Evolutionary conservation across 2,797 vertebrate species (phyloP).

Genomic region (Rhinella marina): DNA sequence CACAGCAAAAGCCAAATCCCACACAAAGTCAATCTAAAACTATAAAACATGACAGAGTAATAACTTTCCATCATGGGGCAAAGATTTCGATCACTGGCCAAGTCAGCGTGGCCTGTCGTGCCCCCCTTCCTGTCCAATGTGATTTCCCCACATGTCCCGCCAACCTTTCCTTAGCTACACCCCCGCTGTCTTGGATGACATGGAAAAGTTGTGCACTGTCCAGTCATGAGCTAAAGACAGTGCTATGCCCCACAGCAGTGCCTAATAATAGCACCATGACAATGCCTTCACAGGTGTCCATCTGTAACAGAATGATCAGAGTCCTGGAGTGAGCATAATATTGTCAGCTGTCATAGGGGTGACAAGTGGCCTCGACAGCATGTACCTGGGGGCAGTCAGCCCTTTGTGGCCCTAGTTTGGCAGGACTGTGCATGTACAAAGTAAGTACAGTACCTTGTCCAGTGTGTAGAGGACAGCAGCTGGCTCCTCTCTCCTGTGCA

Average conservation of each 20-base stretch:
- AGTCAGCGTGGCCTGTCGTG: not conserved
- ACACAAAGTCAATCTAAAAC: not conserved
- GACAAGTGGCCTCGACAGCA: not conserved
- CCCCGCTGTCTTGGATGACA: not conserved
- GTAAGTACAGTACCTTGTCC: slow-evolving; percentile 22
- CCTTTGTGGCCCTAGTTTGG: not conserved
- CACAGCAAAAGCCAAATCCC: not conserved
- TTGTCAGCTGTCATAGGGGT: not conserved
- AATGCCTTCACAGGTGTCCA: not conserved
- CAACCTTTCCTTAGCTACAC: not conserved
- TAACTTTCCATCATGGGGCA: not conserved
- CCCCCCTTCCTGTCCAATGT: not conserved
- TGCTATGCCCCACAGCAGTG: not conserved
- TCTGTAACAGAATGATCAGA: not conserved
- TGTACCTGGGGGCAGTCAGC: not conserved
- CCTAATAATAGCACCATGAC: not conserved
- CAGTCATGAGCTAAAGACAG: not conserved
- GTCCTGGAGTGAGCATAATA: not conserved
- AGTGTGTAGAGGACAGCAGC: slow-evolving; percentile 3
- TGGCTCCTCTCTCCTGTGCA: not conserved
- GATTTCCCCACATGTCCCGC: not conserved
- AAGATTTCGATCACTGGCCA: not conserved
- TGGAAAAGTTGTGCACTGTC: not conserved
- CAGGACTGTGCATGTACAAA: not conserved
- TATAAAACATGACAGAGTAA: not conserved